Conservation (phyloP, 2,888 invertebrate species). For the Drymonia ruficornis region DNA sequence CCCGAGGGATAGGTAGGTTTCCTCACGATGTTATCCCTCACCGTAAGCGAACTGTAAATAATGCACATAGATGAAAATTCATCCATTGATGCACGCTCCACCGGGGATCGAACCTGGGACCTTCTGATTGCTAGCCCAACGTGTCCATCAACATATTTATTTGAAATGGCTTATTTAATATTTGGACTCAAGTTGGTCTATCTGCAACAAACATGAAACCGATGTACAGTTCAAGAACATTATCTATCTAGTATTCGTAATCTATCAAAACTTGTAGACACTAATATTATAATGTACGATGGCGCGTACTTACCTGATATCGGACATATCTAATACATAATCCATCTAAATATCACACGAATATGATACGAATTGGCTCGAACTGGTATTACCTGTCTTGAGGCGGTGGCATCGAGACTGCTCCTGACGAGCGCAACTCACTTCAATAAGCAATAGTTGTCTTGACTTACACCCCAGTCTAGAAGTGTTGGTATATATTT, state of each 20-base stretch:
- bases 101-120: no score
- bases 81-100: no score
- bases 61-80: no score
- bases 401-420: conserved; percentile 11
- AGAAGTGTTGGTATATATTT: conserved; percentile 2
- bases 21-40: no score
- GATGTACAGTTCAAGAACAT: background rate
- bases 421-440: conserved; percentile 16
- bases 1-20: no score
- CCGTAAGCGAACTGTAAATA: no score
- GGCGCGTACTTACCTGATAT: background rate
- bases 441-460: conserved; percentile 36
- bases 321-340: conserved; percentile 7
- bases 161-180: no score
- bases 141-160: no score
- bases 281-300: background rate
- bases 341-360: conserved; percentile 4
- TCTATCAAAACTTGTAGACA: no score
- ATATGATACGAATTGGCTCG: conserved; percentile 9
- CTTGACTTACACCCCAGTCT: conserved; percentile 8
- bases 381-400: conserved; percentile 14
- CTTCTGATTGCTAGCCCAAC: no score
- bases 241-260: background rate
- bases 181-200: no score
- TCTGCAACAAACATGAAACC: no score